Base-by-base conservation (phyloP, 1,140 invertebrate species). In the Aphidius ervi region DNA sequence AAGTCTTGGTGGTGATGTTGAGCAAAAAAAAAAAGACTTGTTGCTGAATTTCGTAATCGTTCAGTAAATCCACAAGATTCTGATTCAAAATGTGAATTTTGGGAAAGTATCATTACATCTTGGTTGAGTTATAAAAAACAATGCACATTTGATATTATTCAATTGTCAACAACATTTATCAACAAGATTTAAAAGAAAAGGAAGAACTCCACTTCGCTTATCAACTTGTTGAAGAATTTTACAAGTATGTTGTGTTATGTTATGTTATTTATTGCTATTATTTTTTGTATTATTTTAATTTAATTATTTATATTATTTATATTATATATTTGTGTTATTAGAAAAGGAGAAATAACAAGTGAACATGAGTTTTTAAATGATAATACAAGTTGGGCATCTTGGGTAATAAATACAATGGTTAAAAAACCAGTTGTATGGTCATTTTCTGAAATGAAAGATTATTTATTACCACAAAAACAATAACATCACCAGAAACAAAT, bases 81-180 rank as follows among this genome's bases (percentile, higher is more conserved):
- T 80, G 85, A 86, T 52, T 83, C 84, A 57, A 91, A 91, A 72
- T 84, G 89, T 73, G 84, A 86, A 67, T 91, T 90, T 75, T 92
- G 89, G 90, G 82, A 82, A 46, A 81, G 85, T 65, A 69, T 86
- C 40, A 85, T 91, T 49, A 70, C 78, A 9, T 81, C 83, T 41
- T 88, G 85, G 81, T 83, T 87, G 59, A 74, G 74, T 9, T 72
- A 80, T 60, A 81, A 80, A 43, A 79, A 79, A 23, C 77, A 76
- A 45, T 82, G 84, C 40, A 77, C 79, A 52, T 84, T 91, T 52
- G 82, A 80, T 9, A 72, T 86, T 0, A 65, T 77, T 1, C 84
- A 89, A 46, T 68, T 89, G 3, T 84, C 84, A 64, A 66, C 74
- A 46, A 81, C 77, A 3, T 89, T 90, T 65, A 81, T n/a, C n/a